These are phyloP conservation scores for Heliconius ismenius DNA, from an alignment of 2,888 invertebrate species.

Conservation along the genomic window DNA sequence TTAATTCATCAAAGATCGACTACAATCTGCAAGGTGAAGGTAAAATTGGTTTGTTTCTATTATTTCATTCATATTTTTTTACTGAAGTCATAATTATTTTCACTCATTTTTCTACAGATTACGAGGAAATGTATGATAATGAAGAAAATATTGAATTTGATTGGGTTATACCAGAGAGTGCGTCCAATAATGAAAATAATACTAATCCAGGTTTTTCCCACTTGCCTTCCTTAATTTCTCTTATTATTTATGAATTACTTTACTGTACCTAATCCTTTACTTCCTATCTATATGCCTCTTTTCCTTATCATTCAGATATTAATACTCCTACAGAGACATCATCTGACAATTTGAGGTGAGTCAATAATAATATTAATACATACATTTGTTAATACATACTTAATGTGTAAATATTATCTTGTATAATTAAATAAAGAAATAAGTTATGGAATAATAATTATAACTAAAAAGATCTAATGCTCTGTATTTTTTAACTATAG, in stretches of 20 bases:
- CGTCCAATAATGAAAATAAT: slow-evolving; percentile 44
- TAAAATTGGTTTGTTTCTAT: slow-evolving; percentile 10
- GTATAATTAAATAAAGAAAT: not conserved
- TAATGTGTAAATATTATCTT: not conserved
- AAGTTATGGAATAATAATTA: not conserved
- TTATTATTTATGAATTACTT: slow-evolving; percentile 30
- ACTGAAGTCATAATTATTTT: not conserved
- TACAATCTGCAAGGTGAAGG: slow-evolving; percentile 49
- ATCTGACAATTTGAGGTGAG: slow-evolving; percentile 44
- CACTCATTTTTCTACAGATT: slow-evolving; percentile 55
- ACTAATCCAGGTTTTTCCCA: slow-evolving; percentile 58
- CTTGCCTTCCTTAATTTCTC: slow-evolving; percentile 34
- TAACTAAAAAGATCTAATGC: not conserved
- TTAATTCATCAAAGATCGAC: slow-evolving; percentile 60
- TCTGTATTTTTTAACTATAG: slow-evolving; percentile 51
- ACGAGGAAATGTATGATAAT: slow-evolving; percentile 64
- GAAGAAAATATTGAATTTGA: slow-evolving; percentile 68
- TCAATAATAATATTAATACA: not conserved
- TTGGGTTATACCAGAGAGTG: slow-evolving; percentile 57
- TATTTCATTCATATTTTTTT: not conserved
- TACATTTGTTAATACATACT: not conserved
- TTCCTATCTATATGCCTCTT: slow-evolving; percentile 34
- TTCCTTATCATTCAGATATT: slow-evolving; percentile 32
- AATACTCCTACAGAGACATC: slow-evolving; percentile 28
- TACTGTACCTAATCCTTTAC: slow-evolving; percentile 41